Base-by-base conservation (phyloP, 2,113 vertebrate species). In the Labeo catla region DNA sequence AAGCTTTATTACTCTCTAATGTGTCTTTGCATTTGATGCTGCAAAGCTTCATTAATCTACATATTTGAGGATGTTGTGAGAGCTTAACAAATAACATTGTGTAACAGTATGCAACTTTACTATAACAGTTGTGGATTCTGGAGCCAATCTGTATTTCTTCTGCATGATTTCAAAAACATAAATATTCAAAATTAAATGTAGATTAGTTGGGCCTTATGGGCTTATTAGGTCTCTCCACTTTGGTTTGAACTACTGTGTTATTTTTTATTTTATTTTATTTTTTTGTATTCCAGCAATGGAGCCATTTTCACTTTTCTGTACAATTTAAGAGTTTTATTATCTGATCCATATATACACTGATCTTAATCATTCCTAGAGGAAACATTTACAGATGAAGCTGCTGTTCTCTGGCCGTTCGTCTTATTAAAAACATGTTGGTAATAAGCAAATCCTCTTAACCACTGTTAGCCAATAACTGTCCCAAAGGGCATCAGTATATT, bases 21-120 rank as follows among this genome's bases (percentile, higher is more conserved):
- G 84, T 54, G 63, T 47, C 76, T 80, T 78, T 85, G 63, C 45
- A 73, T 57, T 72, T 74, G 15, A n/a, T 28, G 50, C 85, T 49
- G 45, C 43, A 77, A 54, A 61, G 77, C 50, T 72, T 68, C 54
- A 61, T 72, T 81, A 73, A 72, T 49, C 23, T 34, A 59, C 70
- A 47, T 73, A 65, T 59, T 80, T 72, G 45, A 74, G 43, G 15
- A 81, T 81, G 45, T 28, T 76, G 13, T 49, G 57, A 65, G 54
- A 34, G 59, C 45, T 81, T 34, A 8, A 45, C n/a, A 45, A 61
- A 34, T 73, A 57, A 34, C 45, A 39, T 16, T 78, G 52, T 65
- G 10, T 70, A 70, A 79, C 47, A 57, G 36, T 57, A 19, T 61
- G 76, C 43, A 2, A n/a, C 77, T 36, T 68, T 34, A 28, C 8